Conservation (phyloP, 2,888 invertebrate species). For the Neelides folsomi region DNA sequence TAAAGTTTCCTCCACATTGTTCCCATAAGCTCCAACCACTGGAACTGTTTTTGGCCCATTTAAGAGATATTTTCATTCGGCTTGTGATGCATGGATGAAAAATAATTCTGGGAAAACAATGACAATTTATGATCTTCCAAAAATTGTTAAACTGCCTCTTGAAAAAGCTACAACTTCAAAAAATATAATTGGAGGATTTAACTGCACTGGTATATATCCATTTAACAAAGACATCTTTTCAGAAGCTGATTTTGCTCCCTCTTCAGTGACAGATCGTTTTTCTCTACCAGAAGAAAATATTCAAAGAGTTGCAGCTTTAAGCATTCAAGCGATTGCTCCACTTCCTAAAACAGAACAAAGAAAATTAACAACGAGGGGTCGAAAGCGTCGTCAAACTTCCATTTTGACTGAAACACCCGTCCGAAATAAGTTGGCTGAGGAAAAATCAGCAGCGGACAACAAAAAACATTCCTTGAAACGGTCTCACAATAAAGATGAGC, state of each 20-base stretch:
- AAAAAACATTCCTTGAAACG: too few species aligned
- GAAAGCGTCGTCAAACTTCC: too few species aligned
- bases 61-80: constrained; percentile 19
- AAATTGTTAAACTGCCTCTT: constrained; percentile 6
- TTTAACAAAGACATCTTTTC: constrained; percentile 11
- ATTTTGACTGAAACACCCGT: too few species aligned
- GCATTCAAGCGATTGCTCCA: too few species aligned
- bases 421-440: too few species aligned
- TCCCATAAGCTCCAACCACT: constrained; percentile 32
- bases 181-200: constrained; percentile 12
- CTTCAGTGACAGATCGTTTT: constrained; percentile 9
- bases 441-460: too few species aligned
- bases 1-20: constrained; percentile 33
- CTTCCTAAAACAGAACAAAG: too few species aligned
- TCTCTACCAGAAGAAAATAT: too few species aligned
- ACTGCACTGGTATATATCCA: constrained; percentile 11
- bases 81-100: constrained; percentile 23
- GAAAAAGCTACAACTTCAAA: constrained; percentile 7
- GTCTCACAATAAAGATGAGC: too few species aligned
- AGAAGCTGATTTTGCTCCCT: constrained; percentile 9
- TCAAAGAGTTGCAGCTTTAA: too few species aligned
- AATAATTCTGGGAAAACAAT: constrained; percentile 14
- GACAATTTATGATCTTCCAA: constrained; percentile 13
- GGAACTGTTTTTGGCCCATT: constrained; percentile 28
- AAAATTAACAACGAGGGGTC: too few species aligned